These are phyloP conservation scores for Neomorphus geoffroyi DNA, from an alignment of 2,797 vertebrate species.

Conservation along the genomic window DNA sequence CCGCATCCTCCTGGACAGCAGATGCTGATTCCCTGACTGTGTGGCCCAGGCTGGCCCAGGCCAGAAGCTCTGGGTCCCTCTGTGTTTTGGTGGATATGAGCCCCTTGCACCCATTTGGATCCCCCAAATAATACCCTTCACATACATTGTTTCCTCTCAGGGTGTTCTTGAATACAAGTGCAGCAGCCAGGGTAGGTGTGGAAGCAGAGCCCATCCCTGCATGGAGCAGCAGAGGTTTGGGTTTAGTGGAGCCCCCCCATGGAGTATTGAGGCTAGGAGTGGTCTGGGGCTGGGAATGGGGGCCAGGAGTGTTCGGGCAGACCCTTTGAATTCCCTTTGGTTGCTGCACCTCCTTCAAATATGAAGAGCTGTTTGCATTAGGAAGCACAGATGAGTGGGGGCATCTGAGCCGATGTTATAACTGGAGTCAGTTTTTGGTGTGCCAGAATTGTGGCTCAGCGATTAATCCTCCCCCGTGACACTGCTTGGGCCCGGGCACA, in stretches of 20 bases:
- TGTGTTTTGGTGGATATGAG: accelerated
- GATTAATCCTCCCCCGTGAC: slow-evolving; percentile 35
- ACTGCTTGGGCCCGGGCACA: not conserved
- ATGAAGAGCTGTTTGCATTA: not conserved
- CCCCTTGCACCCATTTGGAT: not conserved
- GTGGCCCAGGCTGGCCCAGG: not conserved
- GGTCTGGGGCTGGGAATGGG: not conserved
- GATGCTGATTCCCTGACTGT: not conserved
- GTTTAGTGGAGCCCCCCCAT: not conserved
- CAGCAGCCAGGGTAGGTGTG: accelerated
- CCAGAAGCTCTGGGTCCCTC: not conserved
- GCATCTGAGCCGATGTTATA: not conserved
- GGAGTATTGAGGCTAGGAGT: not conserved
- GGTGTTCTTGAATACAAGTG: accelerated
- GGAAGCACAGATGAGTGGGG: not conserved
- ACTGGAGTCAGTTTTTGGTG: not conserved
- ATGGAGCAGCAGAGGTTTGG: accelerated
- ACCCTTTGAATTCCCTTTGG: not conserved
- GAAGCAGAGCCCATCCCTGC: not conserved
- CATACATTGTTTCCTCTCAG: not conserved
- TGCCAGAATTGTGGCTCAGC: not conserved
- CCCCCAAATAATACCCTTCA: not conserved
- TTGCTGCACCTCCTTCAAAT: not conserved
- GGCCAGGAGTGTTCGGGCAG: not conserved
- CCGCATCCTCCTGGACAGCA: not conserved